Base-by-base conservation (phyloP, 1,140 invertebrate species). In the Calycopis cecrops region DNA sequence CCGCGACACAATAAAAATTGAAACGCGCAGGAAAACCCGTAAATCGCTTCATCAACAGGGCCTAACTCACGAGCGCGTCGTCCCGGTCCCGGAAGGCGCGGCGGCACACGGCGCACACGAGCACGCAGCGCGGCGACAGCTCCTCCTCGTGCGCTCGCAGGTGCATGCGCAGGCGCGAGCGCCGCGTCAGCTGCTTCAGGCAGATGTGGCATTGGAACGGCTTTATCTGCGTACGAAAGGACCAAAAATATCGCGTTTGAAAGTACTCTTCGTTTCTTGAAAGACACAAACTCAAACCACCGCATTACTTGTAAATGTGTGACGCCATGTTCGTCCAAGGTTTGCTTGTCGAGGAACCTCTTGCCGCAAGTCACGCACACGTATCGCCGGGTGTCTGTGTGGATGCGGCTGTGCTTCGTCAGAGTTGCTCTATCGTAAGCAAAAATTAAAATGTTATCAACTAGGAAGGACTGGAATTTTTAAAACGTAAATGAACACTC, bases 141-240 rank as follows among this genome's bases (percentile, higher is more conserved):
- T 74, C 74, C 44, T 85, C 82, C 42, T 87, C 83, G 48, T 89
- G 88, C 4, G 86, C 77, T 1, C 87, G 73, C 14, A 89, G 65
- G 65, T 89, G 88, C 79, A 86, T 87, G 9, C 87, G 71, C 12
- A 90, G 73, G 0, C 88, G 80, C 14, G 88, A 89, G 9, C 83
- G 71, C 0, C 88, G 77, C 9, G 85, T 88, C 57, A 90, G 59
- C 33, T 87, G 86, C 68, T 89, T 87, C 59, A 87, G 62, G 55
- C 89, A 90, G 34, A 89, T 88, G 69, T 89, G 87, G 55, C 89
- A 90, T 63, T 88, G 86, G 76, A 86, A 89, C 6, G 89, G 88
- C 42, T 89, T 89, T 47, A 85, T 84, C 86, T 88, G 63, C 6
- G 21, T 28, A 3, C 6, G 21, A 28, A 28, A 28, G 21, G 21